Evolutionary conservation across 2,888 invertebrate species (phyloP).

Genomic region (Aporophyla lueneburgensis): DNA sequence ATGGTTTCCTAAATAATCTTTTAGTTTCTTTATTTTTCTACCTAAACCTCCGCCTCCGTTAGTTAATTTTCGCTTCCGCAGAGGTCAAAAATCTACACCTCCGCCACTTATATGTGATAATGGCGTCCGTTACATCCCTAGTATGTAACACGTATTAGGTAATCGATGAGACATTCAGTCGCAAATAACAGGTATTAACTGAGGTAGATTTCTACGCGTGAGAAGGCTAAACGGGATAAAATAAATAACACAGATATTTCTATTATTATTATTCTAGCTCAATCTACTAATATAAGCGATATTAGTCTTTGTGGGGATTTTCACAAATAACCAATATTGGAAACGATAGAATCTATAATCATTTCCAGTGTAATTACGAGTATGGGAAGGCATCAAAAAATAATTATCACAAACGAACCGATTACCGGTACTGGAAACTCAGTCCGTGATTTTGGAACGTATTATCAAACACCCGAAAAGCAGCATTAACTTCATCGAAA

Average conservation of each 20-base stretch:
- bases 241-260: conserved; percentile 15
- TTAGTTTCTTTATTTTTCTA: background rate
- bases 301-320: background rate
- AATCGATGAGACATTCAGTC: background rate
- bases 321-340: too few relatives aligned
- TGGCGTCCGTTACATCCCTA: background rate
- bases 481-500: background rate
- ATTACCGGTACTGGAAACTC: background rate
- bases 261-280: conserved; percentile 5
- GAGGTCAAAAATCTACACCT: background rate
- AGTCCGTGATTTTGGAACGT: background rate
- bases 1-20: background rate
- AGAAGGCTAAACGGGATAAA: conserved; percentile 3
- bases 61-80: too few relatives aligned
- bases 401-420: background rate
- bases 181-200: conserved; percentile 1
- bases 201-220: conserved; percentile 4
- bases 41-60: background rate
- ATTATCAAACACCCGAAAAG: background rate
- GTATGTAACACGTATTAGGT: conserved; percentile 15
- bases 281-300: background rate
- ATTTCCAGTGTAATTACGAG: background rate
- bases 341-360: background rate
- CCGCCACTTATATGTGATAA: too few relatives aligned
- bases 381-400: background rate